Conservation (phyloP, 2,888 invertebrate species). For the Oscheius sp. region DNA sequence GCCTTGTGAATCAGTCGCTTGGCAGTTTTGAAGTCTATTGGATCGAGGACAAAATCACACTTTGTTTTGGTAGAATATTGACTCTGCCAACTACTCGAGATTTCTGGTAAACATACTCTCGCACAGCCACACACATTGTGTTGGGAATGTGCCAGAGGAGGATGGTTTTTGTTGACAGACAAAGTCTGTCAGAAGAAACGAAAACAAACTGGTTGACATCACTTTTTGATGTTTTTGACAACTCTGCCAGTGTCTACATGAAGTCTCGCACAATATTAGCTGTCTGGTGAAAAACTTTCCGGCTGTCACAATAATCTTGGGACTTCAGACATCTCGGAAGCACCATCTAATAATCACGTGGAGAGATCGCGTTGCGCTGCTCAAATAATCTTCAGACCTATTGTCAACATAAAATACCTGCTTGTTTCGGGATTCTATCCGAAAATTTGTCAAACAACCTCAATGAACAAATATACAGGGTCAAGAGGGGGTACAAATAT, state of each 20-base stretch:
- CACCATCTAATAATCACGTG: slow-evolving; percentile 14
- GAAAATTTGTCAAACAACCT: slow-evolving; percentile 16
- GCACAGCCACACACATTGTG: slow-evolving; percentile 21
- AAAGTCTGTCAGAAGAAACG: not conserved
- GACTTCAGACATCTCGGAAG: too few species aligned
- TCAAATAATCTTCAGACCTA: slow-evolving; percentile 35
- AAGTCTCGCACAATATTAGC: not conserved
- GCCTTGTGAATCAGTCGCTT: slow-evolving; percentile 14
- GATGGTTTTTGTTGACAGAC: not conserved
- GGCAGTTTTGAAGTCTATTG: not conserved
- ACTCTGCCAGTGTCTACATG: not conserved
- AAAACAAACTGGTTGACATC: not conserved
- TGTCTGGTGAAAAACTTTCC: too few species aligned
- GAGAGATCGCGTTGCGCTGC: slow-evolving; percentile 30
- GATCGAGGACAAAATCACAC: slow-evolving; percentile 1
- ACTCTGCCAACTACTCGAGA: slow-evolving; percentile 38
- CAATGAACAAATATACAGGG: not conserved
- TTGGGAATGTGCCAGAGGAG: slow-evolving; percentile 8
- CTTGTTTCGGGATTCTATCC: slow-evolving; percentile 27
- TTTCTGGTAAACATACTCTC: slow-evolving; percentile 22
- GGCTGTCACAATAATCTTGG: too few species aligned
- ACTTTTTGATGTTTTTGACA: not conserved
- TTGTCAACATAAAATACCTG: slow-evolving; percentile 37
- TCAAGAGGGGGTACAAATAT: not conserved
- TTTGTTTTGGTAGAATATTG: slow-evolving; percentile 34